Evolutionary conservation across 2,888 invertebrate species (phyloP), one percentile per base, ranked within the genome.

Genomic region (Noctua fimbriata): DNA sequence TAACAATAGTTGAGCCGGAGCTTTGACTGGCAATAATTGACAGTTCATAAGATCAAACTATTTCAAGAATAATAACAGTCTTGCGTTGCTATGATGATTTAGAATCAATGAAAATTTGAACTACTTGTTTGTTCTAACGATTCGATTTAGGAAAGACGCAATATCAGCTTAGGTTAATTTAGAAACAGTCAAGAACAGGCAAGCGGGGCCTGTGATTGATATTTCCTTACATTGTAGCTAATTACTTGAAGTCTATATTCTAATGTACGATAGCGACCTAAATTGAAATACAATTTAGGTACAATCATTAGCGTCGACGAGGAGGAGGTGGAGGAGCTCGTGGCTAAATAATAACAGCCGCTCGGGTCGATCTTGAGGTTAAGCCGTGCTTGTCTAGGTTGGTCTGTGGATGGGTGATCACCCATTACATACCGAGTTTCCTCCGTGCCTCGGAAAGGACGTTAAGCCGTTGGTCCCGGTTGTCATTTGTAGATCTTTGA

Each of bases 41-140:
- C 52, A 60, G 87, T 77, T 83, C 69, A 77, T 47, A 36, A 65
- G 83, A 32, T 87, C 72, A 72, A 69, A 63, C 74, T 69, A 71
- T 72, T 69, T 77, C 1, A 28, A 70, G 66, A 52, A 60, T 28
- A 58, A 24, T 36, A 49, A 21, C 36, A 21, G 36, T 70, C 47
- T 52, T 52, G n/a, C 55, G 69, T 74, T 69, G 21, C 66, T 44
- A 1, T 69, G n/a, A 58, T 52, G 6, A 82, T 69, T 28, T n/a
- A 41, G 28, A 66, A 71, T 60, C 24, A 81, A 49, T 81, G n/a
- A 32, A 63, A 83, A 32, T 63, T 76, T 52, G 16, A 49, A 77
- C 21, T 44, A 10, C 7, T 67, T 44, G 21, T 36, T 67, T 67
- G 18, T 44, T 67, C 0, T 16, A 44, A n/a, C 16, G 16, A n/a